Conservation (phyloP, 2,797 vertebrate genomes). For the Coregonus ussuriensis region DNA sequence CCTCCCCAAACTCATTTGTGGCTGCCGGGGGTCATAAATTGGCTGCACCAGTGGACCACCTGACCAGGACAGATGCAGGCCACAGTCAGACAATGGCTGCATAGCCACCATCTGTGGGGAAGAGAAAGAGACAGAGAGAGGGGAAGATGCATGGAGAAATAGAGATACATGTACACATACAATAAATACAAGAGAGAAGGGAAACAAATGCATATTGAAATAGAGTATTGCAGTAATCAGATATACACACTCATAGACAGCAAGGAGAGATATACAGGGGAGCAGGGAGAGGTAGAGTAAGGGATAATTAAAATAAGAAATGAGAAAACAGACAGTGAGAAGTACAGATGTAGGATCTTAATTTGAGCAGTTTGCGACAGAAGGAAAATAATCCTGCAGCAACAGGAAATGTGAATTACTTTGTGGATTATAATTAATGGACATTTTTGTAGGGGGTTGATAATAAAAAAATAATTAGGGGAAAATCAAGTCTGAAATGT, state of each 20-base stretch:
- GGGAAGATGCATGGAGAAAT: not conserved
- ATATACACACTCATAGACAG: not conserved
- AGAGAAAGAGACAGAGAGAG: not conserved
- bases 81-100: slow-evolving; percentile 30
- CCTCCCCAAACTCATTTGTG: slow-evolving; percentile 1
- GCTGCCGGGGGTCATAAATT: not conserved
- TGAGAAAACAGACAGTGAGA: not conserved
- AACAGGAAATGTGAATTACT: too few species aligned
- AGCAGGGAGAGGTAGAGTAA: not conserved
- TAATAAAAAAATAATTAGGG: too few species aligned
- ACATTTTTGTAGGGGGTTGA: too few species aligned
- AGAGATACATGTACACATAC: not conserved
- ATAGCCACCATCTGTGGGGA: slow-evolving; percentile 21
- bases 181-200: not conserved
- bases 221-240: not conserved
- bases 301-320: not conserved
- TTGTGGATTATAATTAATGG: too few species aligned
- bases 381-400: too few species aligned
- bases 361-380: too few species aligned
- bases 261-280: not conserved
- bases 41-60: slow-evolving; percentile 12
- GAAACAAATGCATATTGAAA: not conserved
- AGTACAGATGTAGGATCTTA: not conserved
- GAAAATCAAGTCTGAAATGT: not conserved
- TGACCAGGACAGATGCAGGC: slow-evolving; percentile 32